These are phyloP conservation scores for Chloropsis hardwickii DNA, from an alignment of 2,113 vertebrate species.

Conservation along the genomic window DNA sequence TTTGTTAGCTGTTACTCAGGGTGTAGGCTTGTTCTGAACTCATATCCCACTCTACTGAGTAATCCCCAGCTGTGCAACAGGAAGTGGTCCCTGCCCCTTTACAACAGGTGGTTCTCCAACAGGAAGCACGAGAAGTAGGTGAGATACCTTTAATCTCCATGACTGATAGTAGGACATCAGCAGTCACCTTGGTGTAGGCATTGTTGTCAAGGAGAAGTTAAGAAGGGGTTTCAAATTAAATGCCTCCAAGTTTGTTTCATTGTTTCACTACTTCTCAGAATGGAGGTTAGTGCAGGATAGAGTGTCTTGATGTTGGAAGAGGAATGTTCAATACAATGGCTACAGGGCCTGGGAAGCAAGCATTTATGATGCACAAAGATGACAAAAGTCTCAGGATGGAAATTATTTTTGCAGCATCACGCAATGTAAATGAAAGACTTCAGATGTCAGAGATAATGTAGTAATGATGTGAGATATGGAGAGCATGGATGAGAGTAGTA, in stretches of 20 bases:
- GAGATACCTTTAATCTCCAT: background rate
- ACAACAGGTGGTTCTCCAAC: background rate
- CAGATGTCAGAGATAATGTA: background rate
- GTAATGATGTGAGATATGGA: background rate
- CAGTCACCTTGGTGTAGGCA: background rate
- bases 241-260: background rate
- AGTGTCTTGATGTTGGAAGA: background rate
- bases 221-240: background rate
- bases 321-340: background rate
- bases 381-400: background rate
- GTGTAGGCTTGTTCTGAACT: background rate
- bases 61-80: background rate
- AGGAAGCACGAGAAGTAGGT: background rate
- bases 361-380: background rate
- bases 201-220: background rate
- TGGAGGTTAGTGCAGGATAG: background rate
- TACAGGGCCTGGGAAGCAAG: background rate
- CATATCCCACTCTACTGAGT: background rate
- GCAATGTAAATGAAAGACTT: background rate
- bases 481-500: background rate
- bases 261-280: background rate
- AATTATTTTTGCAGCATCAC: background rate
- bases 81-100: background rate
- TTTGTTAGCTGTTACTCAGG: background rate
- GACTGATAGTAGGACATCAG: background rate